Evolutionary conservation across 2,113 vertebrate genomes (phyloP).

Genomic region (Lophochroa leadbeateri): DNA sequence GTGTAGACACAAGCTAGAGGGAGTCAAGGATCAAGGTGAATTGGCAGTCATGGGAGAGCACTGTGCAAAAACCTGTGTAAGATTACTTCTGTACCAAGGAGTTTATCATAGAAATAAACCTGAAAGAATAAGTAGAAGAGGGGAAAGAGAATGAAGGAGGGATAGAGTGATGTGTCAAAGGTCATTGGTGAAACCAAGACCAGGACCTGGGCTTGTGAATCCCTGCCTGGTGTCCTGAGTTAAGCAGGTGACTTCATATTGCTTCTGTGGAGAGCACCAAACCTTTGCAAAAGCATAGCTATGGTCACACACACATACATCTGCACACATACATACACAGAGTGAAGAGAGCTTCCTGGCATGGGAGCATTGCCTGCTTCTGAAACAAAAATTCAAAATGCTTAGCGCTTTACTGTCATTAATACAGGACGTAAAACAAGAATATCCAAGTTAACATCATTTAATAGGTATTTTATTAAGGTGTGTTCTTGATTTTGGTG

Average conservation of each 20-base stretch:
- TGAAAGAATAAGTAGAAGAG: background rate
- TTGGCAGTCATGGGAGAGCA: rapidly evolving
- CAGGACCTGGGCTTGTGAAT: background rate
- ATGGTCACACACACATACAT: background rate
- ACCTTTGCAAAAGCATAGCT: background rate
- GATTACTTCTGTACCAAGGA: background rate
- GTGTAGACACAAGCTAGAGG: background rate
- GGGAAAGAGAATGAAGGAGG: background rate
- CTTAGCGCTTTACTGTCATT: background rate
- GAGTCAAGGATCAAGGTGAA: background rate
- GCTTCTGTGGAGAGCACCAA: background rate
- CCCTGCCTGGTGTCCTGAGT: background rate
- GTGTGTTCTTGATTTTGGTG: background rate
- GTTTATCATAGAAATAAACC: background rate
- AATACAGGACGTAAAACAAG: background rate
- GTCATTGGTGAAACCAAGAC: background rate
- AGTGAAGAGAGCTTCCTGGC: background rate
- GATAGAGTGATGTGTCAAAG: background rate
- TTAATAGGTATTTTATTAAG: background rate
- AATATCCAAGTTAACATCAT: background rate
- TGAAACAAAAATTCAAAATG: background rate
- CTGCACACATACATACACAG: background rate
- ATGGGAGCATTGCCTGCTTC: background rate
- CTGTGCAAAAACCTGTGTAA: background rate
- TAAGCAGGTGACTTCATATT: background rate